Evolutionary conservation across 2,888 invertebrate species (phyloP), one percentile per base, ranked within the genome.

Genomic region (Callimorpha dominula): DNA sequence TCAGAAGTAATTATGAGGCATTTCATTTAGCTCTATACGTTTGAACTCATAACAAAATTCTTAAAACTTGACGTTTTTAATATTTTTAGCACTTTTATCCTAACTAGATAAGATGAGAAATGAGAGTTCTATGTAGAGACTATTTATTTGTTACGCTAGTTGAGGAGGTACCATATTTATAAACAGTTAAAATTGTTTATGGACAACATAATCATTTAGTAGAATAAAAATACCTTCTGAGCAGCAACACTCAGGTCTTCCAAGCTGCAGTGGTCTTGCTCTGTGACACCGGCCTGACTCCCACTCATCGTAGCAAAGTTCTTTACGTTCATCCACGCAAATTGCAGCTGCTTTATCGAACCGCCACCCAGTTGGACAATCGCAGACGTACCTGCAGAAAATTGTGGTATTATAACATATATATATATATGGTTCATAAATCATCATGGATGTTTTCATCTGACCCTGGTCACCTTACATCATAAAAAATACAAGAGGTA

Each of bases 311-410:
- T 97, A 98, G 89, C 98, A 98, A 57, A 97, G 96, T 83, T 98
- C 98, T 82, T 97, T 96, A n/a, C 98, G 93, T 57, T 97, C 96
- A 89, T 98, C 98, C 75, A 98, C 96, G 86, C 98, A 98, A 78
- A 97, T 96, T 88, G 97, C 97, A 20, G 96, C 96, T 77, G 96
- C 96, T 73, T 96, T 96, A 87, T 97, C 97, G 78, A 98, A 95
- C 43, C 96, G 95, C 93, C 96, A 98, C 14, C 98, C 98, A 62
- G 96, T 92, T 0, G 98, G 98, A 89, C 98, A 98, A 73, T 97
- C 97, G 91, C 98, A 98, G 50, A 97, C 97, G 81, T 97, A 98
- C 0, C 95, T 94, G 76, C 1, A 65, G 12, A 71, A 1, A 14
- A 73, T 6, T 1, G 5, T 52, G 9, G 17, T 52, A 17, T 52